Base-by-base conservation (phyloP, 2,113 vertebrate species). In the Megalops atlanticus region DNA sequence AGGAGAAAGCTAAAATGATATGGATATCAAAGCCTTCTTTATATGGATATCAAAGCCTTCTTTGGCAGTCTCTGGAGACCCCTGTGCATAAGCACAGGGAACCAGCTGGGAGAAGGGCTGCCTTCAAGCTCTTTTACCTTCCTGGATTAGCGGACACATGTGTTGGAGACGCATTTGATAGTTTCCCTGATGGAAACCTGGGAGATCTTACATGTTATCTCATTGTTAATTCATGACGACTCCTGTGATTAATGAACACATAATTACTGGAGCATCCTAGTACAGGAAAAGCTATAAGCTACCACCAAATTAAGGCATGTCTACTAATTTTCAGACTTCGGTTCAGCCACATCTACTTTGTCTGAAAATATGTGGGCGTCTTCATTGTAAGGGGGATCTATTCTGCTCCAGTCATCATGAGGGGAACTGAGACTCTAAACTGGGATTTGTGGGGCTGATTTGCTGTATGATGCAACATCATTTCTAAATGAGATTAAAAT, bases 41-140 rank as follows among this genome's bases (percentile, higher is more conserved):
- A 4, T 77, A 40, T 49, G 64, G 47, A 38, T 69, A 78, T 73
- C 76, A 78, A 79, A 79, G 78, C 43, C 40, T 35, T 39, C 12
- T 77, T 75, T 77, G 84, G 82, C 41, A 84, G 79, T 81, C 81
- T 82, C 78, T 38, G 80, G 24, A 79, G 76, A 86, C 45, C 74
- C 74, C 43, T 82, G 6, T 83, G 77, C 36, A 80, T 68, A 83
- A 86, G 77, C 7, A 27, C 21, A 76, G 21, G 15, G 86, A 90
- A 77, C 79, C 80, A 82, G 31, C 84, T 84, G 76, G 83, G 43
- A 82, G 78, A 79, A 83, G 76, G 81, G 35, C 54, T 79, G 87
- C 75, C 69, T 85, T 80, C 47, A 69, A 68, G 36, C 0, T 76
- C 70, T 75, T 41, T 74, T 10, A 43, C 35, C 58, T 39, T 68